Evolutionary conservation across 2,113 vertebrate species (phyloP).

Genomic region (Tauraco erythrolophus): DNA sequence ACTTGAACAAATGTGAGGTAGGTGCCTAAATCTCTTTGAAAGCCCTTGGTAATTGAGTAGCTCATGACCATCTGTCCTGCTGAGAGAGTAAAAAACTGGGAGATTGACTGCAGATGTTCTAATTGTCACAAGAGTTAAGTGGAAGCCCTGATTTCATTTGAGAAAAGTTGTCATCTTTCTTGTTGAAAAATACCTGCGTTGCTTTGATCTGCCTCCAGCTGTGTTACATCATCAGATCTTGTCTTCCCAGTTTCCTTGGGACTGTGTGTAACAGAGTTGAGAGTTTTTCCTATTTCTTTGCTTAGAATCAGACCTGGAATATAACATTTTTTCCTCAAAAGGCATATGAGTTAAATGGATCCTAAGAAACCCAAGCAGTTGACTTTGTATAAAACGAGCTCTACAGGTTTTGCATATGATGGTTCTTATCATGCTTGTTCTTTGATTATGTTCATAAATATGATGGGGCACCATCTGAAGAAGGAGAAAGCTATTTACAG

Average conservation of each 20-base stretch:
- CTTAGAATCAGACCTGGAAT: not conserved
- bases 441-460: not conserved
- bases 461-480: not conserved
- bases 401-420: not conserved
- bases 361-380: not conserved
- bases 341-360: not conserved
- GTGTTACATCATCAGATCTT: not conserved
- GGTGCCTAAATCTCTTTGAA: not conserved
- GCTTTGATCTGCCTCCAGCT: conserved; percentile 15
- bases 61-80: not conserved
- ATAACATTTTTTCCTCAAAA: not conserved
- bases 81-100: not conserved
- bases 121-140: not conserved
- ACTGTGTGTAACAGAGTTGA: not conserved
- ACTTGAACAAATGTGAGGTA: not conserved
- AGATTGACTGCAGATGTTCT: not conserved
- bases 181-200: not conserved
- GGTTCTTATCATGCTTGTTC: not conserved
- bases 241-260: not conserved
- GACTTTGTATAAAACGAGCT: not conserved
- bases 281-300: not conserved
- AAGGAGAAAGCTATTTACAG: not conserved
- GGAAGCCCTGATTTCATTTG: not conserved
- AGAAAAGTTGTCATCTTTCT: not conserved
- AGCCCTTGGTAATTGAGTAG: not conserved